Conservation (phyloP, 2,888 invertebrate species). For the Tetranychus truncatus region DNA sequence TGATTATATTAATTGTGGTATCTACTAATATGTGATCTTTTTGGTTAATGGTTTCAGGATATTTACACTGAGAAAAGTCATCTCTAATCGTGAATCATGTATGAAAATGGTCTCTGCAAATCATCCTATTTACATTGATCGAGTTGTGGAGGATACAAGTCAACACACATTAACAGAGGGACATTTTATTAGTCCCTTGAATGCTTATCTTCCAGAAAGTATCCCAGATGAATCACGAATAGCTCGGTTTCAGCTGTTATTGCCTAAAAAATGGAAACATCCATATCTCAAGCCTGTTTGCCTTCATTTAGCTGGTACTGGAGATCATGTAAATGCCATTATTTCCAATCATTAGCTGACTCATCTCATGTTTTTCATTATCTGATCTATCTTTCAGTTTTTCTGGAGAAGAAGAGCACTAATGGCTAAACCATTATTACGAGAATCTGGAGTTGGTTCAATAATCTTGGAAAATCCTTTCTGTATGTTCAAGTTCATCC, state of each 20-base stretch:
- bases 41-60: slow-evolving; percentile 34
- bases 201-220: slow-evolving; percentile 59
- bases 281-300: slow-evolving; percentile 59
- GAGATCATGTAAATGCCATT: slow-evolving; percentile 64
- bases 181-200: slow-evolving; percentile 66
- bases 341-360: not conserved
- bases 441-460: slow-evolving; percentile 72
- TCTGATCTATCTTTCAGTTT: slow-evolving; percentile 41
- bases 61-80: slow-evolving; percentile 69
- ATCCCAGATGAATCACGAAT: slow-evolving; percentile 62
- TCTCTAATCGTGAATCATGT: slow-evolving; percentile 63
- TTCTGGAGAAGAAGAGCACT: slow-evolving; percentile 74
- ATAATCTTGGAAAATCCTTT: slow-evolving; percentile 92
- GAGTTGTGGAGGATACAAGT: slow-evolving; percentile 54
- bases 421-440: slow-evolving; percentile 73
- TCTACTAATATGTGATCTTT: no score
- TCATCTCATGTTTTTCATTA: not conserved
- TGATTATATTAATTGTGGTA: not conserved
- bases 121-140: slow-evolving; percentile 68
- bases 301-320: slow-evolving; percentile 88
- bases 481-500: slow-evolving; percentile 37
- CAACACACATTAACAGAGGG: slow-evolving; percentile 65
- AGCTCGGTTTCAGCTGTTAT: slow-evolving; percentile 46
- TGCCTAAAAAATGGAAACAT: slow-evolving; percentile 58
- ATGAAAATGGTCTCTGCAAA: slow-evolving; percentile 57